Percentiles rank a stretch among this genome's conserved stretches.
These are phyloP conservation scores for Bos taurus DNA, from an alignment of 2,113 vertebrate species.

Conservation along the genomic window ARS-UCD2.0 NC_037332.1:2134001-2134500, in stretches of 20 bases:
- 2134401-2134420: not conserved
- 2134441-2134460: not conserved
- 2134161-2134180: slow-evolving; percentile 22
- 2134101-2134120: not conserved
- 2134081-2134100: not conserved
- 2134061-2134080: not conserved
- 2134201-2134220: not conserved
- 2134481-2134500: not conserved
- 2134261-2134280: not conserved
- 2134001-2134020: not conserved
- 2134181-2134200: slow-evolving; percentile 1
- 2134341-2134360: not conserved
- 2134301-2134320: not conserved
- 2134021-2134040: not conserved
- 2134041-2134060: not conserved
- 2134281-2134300: not conserved
- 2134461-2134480: not conserved
- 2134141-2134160: not conserved
- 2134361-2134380: not conserved
- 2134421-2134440: not conserved
- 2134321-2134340: not conserved
- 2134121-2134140: slow-evolving; percentile 7
- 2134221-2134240: not conserved
- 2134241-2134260: not conserved
- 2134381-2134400: not conserved